These are phyloP conservation scores for Rhinophrynus dorsalis DNA, from an alignment of 2,797 vertebrate genomes.

Conservation along the genomic window DNA sequence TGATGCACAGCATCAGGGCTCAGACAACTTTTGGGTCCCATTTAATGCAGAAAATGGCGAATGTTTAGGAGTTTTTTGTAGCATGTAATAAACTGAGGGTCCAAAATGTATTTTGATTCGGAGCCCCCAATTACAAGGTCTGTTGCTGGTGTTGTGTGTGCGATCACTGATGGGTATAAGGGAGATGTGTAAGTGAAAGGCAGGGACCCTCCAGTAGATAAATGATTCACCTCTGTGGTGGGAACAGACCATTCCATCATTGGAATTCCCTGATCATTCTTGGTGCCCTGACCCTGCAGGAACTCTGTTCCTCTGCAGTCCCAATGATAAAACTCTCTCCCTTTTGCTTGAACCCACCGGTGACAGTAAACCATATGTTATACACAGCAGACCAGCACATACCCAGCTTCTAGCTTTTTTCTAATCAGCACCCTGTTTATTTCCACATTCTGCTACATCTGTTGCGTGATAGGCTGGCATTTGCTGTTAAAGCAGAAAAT, in stretches of 20 bases:
- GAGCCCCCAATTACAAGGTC: no score
- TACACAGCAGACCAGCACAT: conserved; percentile 18
- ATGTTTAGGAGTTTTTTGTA: no score
- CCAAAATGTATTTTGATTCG: no score
- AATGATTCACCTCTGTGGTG: conserved; percentile 49
- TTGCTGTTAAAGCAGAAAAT: conserved; percentile 84
- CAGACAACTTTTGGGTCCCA: no score
- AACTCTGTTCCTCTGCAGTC: conserved; percentile 52
- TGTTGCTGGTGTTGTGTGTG: no score
- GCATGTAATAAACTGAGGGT: no score
- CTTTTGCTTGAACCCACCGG: conserved; percentile 44
- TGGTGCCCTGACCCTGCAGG: conserved; percentile 44
- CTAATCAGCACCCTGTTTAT: conserved; percentile 59
- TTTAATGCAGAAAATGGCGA: no score
- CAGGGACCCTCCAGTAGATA: conserved; percentile 49
- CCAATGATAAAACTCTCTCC: conserved; percentile 35
- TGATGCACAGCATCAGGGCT: no score
- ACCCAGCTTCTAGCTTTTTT: neutral
- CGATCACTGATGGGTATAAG: conserved; percentile 14
- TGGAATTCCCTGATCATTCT: conserved; percentile 48
- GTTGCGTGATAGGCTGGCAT: conserved; percentile 68
- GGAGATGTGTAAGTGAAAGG: conserved; percentile 12
- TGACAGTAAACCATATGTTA: conserved; percentile 46
- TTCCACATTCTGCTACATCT: conserved; percentile 63
- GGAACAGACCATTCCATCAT: conserved; percentile 53